phyloP scores from a whole-genome alignment of 1,140 invertebrate genomes.

The Drosophila varians region DNA sequence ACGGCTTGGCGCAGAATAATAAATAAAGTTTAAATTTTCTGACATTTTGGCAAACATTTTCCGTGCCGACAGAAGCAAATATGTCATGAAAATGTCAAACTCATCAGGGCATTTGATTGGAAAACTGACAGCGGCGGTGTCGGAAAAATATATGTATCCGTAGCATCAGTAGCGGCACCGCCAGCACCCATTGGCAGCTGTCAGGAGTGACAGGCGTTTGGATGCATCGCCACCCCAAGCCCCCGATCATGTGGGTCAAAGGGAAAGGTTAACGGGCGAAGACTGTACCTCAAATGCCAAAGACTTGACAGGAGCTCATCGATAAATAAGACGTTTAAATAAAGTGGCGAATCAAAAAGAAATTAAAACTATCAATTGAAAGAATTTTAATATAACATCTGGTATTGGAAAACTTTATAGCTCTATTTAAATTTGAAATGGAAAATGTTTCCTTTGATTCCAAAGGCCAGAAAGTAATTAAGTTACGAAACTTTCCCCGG shows the following conservation, averaged over 20 bases:
- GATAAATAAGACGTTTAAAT: background rate
- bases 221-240: constrained; percentile 8
- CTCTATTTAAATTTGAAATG: no score
- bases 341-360: no score
- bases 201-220: constrained; percentile 36
- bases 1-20: constrained; percentile 76
- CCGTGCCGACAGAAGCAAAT: constrained; percentile 74
- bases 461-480: no score
- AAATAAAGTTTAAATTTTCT: constrained; percentile 80
- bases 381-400: no score
- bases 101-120: constrained; percentile 74
- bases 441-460: no score
- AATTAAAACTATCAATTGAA: no score
- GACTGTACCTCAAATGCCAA: background rate
- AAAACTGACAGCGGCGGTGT: constrained; percentile 64
- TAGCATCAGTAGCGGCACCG: constrained; percentile 26
- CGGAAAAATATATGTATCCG: constrained; percentile 2
- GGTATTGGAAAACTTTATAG: no score
- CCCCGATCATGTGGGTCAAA: constrained; percentile 16
- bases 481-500: background rate
- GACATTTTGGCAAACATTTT: constrained; percentile 82
- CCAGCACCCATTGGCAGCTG: constrained; percentile 37
- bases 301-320: background rate
- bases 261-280: constrained; percentile 18
- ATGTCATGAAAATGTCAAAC: constrained; percentile 80